A percentile compares a stretch with the other conserved stretches of the same genome.
Evolutionary conservation across 2,113 vertebrate species (phyloP).

Genomic region (Seriola rivoliana): DNA sequence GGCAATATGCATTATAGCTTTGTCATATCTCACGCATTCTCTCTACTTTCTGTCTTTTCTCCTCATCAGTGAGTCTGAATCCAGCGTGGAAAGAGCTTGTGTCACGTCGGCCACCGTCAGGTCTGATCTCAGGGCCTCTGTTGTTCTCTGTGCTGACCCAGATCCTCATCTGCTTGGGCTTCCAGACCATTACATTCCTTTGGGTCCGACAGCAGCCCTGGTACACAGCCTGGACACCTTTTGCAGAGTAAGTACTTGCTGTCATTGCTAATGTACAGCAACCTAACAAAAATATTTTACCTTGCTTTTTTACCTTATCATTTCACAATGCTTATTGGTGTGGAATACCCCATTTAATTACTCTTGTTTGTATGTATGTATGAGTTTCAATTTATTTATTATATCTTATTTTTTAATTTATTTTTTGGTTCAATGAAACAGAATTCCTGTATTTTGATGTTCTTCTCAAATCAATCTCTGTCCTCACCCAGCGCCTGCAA

Average conservation of each 20-base stretch:
- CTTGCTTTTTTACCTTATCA: background rate
- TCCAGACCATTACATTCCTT: slow-evolving; percentile 92
- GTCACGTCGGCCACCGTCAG: slow-evolving; percentile 91
- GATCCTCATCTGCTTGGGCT: slow-evolving; percentile 93
- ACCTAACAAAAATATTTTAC: background rate
- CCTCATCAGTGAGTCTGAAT: slow-evolving; percentile 94
- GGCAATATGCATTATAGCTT: background rate
- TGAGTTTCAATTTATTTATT: no score
- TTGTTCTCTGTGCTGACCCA: slow-evolving; percentile 95
- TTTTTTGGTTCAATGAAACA: background rate
- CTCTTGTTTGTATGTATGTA: background rate
- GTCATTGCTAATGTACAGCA: background rate
- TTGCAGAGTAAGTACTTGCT: slow-evolving; percentile 88
- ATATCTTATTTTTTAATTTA: no score
- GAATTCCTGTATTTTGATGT: background rate
- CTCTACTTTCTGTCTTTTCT: background rate
- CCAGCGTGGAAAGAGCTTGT: slow-evolving; percentile 96
- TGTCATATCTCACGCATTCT: background rate
- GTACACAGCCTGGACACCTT: slow-evolving; percentile 87
- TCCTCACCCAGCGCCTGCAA: slow-evolving; percentile 86
- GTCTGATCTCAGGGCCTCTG: slow-evolving; percentile 94
- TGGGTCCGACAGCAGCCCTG: slow-evolving; percentile 91
- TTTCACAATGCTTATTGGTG: background rate
- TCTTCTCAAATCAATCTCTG: background rate
- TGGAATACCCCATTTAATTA: background rate